Evolutionary conservation across 2,888 invertebrate genomes (phyloP).

Genomic region (Ophion slaviceki): DNA sequence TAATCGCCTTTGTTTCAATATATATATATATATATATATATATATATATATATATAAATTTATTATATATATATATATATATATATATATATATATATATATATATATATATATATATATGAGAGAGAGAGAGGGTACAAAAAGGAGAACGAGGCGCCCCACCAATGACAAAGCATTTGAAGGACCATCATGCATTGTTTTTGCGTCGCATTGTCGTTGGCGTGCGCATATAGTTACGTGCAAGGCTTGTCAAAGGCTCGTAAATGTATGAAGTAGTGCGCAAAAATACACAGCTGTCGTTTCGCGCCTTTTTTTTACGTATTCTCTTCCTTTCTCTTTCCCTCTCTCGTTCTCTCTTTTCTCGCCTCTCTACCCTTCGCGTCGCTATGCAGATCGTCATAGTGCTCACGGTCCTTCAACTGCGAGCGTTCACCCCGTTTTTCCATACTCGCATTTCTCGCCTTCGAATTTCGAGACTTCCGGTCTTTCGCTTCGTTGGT

Average conservation of each 20-base stretch:
- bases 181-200: constrained; percentile 75
- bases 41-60: too few species aligned
- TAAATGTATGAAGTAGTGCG: constrained; percentile 71
- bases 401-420: background rate
- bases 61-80: too few species aligned
- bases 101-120: too few species aligned
- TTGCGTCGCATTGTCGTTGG: constrained; percentile 73
- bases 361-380: background rate
- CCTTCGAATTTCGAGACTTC: constrained; percentile 61
- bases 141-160: constrained; percentile 52
- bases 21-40: background rate
- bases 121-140: constrained; percentile 16
- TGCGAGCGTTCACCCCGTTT: background rate
- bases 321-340: constrained; percentile 52
- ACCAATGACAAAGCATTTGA: constrained; percentile 72
- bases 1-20: background rate
- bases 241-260: constrained; percentile 73
- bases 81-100: too few species aligned
- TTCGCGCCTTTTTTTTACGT: constrained; percentile 47
- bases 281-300: constrained; percentile 63
- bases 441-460: constrained; percentile 10
- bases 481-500: constrained; percentile 30
- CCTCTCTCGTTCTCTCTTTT: constrained; percentile 7
- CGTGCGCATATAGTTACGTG: constrained; percentile 70
- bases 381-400: constrained; percentile 19